Conservation (phyloP, 2,888 invertebrate species). For the Eledona agricola region DNA sequence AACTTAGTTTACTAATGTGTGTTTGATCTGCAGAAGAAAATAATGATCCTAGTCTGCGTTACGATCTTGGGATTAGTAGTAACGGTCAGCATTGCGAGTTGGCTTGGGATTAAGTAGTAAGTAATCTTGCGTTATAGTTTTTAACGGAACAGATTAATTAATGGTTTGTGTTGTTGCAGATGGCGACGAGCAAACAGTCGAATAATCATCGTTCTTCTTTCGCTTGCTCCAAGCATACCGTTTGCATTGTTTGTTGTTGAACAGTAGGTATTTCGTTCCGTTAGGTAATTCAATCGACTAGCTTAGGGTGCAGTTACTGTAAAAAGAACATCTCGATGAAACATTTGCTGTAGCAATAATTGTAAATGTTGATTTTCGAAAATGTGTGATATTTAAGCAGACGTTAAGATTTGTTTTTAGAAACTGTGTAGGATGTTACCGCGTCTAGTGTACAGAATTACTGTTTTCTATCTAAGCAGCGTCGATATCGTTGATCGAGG, state of each 20-base stretch:
- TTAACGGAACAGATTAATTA: conserved; percentile 26
- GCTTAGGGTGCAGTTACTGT: conserved; percentile 30
- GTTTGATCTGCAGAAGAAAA: conserved; percentile 80
- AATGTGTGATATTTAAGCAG: conserved; percentile 54
- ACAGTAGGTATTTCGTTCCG: conserved; percentile 37
- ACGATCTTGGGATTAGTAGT: conserved; percentile 83
- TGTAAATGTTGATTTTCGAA: conserved; percentile 51
- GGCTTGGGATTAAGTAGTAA: conserved; percentile 66
- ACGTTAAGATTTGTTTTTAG: conserved; percentile 35
- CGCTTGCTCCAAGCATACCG: conserved; percentile 40
- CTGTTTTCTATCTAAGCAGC: conserved; percentile 46
- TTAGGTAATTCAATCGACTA: conserved; percentile 22
- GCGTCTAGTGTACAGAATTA: conserved; percentile 50
- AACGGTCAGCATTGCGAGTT: conserved; percentile 75
- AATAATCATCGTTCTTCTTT: conserved; percentile 35
- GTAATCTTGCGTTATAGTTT: conserved; percentile 14
- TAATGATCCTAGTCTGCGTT: conserved; percentile 91
- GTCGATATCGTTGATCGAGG: too few species aligned
- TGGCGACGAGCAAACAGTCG: conserved; percentile 17
- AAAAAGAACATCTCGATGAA: conserved; percentile 41
- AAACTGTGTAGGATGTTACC: conserved; percentile 38
- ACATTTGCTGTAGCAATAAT: conserved; percentile 66
- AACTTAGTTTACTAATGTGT: conserved; percentile 38
- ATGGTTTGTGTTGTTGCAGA: conserved; percentile 22
- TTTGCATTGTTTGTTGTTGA: conserved; percentile 46